A percentile compares a stretch with the other conserved stretches of the same genome.
These are phyloP conservation scores for Hirtodrosophila histrioides DNA, from an alignment of 2,888 invertebrate species.

Conservation along the genomic window DNA sequence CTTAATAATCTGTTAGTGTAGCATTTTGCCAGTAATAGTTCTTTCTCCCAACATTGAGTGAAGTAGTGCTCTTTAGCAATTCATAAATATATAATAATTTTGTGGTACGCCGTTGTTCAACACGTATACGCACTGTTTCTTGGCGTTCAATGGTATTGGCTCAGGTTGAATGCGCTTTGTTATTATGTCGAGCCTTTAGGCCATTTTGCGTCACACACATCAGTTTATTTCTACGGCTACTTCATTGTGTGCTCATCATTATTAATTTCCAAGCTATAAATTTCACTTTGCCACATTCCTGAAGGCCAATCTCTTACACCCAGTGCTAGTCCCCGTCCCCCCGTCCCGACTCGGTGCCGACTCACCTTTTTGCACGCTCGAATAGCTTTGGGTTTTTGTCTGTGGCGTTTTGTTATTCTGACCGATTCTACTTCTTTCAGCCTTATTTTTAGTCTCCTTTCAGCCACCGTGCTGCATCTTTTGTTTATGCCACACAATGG, in stretches of 20 bases:
- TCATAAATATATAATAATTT: conserved; percentile 28
- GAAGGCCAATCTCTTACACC: conserved; percentile 56
- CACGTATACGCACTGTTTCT: conserved; percentile 51
- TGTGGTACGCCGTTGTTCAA: conserved; percentile 23
- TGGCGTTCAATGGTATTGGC: conserved; percentile 2
- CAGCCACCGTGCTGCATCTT: conserved; percentile 60
- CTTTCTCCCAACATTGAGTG: conserved; percentile 2
- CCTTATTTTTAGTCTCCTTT: conserved; percentile 18
- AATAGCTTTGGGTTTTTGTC: conserved; percentile 51
- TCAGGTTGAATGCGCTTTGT: conserved; percentile 48
- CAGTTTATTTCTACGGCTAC: conserved; percentile 60
- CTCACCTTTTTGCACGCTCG: conserved; percentile 72
- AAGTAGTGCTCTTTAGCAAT: conserved; percentile 31
- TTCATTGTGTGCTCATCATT: conserved; percentile 75
- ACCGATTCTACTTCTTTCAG: conserved; percentile 48
- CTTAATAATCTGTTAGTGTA: no score
- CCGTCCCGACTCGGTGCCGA: conserved; percentile 9
- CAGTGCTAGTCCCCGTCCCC: conserved; percentile 8
- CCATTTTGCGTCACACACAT: conserved; percentile 29
- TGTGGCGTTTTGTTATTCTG: conserved; percentile 56
- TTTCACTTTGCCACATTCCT: conserved; percentile 77
- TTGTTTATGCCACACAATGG: conserved; percentile 75
- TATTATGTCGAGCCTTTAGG: conserved; percentile 45
- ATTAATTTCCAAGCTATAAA: conserved; percentile 79
- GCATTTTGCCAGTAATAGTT: no score